phyloP scores from a whole-genome alignment of 2,888 invertebrate genomes.

The Nematopogon swammerdamellus region DNA sequence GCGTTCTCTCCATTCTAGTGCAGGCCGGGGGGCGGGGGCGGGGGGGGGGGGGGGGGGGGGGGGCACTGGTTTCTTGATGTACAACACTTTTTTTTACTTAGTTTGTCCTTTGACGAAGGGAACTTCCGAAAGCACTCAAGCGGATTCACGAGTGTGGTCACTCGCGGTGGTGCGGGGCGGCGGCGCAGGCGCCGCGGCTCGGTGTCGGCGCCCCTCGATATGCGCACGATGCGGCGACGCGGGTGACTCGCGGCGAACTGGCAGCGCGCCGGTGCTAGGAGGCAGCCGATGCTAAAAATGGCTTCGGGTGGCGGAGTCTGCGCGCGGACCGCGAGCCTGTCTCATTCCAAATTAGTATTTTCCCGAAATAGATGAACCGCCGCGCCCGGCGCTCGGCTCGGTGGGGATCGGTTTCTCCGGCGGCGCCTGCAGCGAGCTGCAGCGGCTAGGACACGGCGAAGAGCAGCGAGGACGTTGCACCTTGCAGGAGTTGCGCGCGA shows the following conservation, averaged over 20 bases:
- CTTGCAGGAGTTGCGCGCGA: slow-evolving; percentile 9
- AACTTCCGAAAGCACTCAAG: not conserved
- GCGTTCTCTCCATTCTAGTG: too few species aligned
- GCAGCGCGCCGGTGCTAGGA: slow-evolving; percentile 47
- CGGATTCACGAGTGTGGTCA: not conserved
- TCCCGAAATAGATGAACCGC: slow-evolving; percentile 66
- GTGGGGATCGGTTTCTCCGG: slow-evolving; percentile 40
- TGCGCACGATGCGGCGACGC: slow-evolving; percentile 45
- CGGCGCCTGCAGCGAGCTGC: slow-evolving; percentile 47
- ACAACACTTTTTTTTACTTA: too few species aligned
- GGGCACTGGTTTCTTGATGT: too few species aligned
- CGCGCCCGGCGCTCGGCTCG: slow-evolving; percentile 52
- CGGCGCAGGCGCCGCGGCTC: slow-evolving; percentile 16
- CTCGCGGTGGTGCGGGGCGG: slow-evolving; percentile 6
- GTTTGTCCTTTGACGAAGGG: too few species aligned
- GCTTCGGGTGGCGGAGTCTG: slow-evolving; percentile 51
- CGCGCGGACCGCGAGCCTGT: slow-evolving; percentile 52
- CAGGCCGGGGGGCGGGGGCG: too few species aligned
- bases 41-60: too few species aligned
- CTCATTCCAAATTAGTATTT: slow-evolving; percentile 79
- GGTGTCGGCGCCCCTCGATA: slow-evolving; percentile 13
- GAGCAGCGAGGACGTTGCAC: slow-evolving; percentile 5
- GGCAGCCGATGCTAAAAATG: slow-evolving; percentile 57
- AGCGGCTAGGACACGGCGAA: slow-evolving; percentile 29
- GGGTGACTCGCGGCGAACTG: slow-evolving; percentile 46